Conservation (phyloP, 2,797 vertebrate species). For the Sorex maritimensis region DNA sequence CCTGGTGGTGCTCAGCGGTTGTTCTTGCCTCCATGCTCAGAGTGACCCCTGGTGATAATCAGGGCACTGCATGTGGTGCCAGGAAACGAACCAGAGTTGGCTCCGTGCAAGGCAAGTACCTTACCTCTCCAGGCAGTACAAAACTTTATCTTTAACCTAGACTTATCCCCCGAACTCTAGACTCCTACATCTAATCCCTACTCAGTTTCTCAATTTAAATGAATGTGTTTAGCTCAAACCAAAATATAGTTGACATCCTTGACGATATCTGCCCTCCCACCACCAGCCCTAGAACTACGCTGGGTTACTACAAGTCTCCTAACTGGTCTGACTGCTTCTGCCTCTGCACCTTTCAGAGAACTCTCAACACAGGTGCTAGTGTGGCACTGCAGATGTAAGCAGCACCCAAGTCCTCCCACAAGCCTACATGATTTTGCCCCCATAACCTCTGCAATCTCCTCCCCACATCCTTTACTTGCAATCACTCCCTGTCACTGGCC, state of each 20-base stretch:
- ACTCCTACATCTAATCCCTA: background rate
- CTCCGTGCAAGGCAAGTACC: no score
- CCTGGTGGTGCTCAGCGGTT: no score
- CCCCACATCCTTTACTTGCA: background rate
- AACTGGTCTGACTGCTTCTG: background rate
- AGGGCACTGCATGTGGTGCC: no score
- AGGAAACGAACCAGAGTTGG: no score
- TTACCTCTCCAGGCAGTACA: background rate
- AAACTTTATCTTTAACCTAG: background rate
- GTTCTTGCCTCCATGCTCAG: no score
- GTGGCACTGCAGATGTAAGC: no score
- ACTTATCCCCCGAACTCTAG: background rate
- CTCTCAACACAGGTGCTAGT: no score
- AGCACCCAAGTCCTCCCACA: background rate
- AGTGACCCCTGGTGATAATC: no score
- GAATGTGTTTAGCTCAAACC: background rate
- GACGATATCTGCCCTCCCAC: background rate
- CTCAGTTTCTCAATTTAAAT: conserved; percentile 17
- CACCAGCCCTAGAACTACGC: background rate
- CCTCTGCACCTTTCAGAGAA: background rate
- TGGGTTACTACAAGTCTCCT: background rate
- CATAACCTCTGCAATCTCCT: background rate
- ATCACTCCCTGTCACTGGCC: background rate
- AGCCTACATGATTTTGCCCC: background rate
- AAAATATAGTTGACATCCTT: background rate